phyloP scores from a whole-genome alignment of 2,888 invertebrate genomes.

The Myopa testacea region DNA sequence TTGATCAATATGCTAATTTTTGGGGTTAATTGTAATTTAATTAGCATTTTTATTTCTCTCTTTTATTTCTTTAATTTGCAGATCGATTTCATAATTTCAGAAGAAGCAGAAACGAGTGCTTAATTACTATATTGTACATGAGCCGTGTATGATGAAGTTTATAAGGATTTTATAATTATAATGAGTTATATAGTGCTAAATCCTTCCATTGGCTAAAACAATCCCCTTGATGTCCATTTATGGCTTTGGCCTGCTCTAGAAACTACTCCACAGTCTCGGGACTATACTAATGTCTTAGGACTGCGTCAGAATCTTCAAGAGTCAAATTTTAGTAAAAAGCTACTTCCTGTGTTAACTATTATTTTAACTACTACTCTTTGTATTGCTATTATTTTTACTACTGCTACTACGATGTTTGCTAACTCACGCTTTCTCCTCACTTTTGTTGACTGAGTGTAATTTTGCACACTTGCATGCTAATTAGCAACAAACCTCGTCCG shows the following conservation, averaged over 20 bases:
- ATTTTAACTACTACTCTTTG: neutral
- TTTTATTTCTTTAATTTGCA: too few species aligned
- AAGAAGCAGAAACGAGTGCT: too few species aligned
- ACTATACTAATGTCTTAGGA: too few species aligned
- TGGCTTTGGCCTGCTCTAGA: too few species aligned
- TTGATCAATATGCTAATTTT: slow-evolving; percentile 37
- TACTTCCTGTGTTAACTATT: neutral
- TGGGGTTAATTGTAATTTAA: slow-evolving; percentile 41
- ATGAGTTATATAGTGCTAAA: too few species aligned
- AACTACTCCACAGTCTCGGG: too few species aligned
- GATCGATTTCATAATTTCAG: too few species aligned
- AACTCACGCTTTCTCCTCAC: slow-evolving; percentile 2
- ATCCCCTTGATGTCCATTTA: too few species aligned
- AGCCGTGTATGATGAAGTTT: too few species aligned
- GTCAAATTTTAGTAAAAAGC: neutral
- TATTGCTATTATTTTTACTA: neutral
- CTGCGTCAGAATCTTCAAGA: neutral
- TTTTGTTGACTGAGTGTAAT: neutral
- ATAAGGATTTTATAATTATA: too few species aligned
- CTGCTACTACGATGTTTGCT: neutral
- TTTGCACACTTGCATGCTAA: slow-evolving; percentile 24
- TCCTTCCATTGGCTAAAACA: too few species aligned
- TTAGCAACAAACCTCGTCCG: slow-evolving; percentile 17
- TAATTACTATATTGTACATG: too few species aligned
- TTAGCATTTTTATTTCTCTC: slow-evolving; percentile 39